phyloP scores from a whole-genome alignment of 2,888 invertebrate genomes.

The Catocala nupta region DNA sequence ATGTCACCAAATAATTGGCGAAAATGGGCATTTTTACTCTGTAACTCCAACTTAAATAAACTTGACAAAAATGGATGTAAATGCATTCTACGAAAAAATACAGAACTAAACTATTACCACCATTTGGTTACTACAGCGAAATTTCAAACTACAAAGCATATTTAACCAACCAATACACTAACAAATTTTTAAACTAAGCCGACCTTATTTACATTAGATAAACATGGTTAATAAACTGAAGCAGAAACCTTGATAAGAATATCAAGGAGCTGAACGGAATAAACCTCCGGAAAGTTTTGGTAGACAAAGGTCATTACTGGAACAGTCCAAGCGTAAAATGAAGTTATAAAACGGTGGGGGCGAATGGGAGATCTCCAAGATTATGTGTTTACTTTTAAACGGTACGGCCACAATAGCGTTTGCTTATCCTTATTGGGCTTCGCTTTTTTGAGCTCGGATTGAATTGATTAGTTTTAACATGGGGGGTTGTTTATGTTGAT shows the following conservation, averaged over 20 bases:
- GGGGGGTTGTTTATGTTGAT: neutral
- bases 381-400: constrained; percentile 59
- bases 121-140: too few relatives aligned
- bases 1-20: too few relatives aligned
- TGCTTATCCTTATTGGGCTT: constrained; percentile 19
- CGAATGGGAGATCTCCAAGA: constrained; percentile 44
- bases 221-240: constrained; percentile 43
- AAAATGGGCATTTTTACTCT: too few relatives aligned
- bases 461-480: constrained; percentile 1
- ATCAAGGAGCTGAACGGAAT: constrained; percentile 46
- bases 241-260: constrained; percentile 35
- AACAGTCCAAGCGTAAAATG: constrained; percentile 62
- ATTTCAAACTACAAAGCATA: too few relatives aligned
- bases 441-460: constrained; percentile 8
- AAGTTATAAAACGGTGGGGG: constrained; percentile 58
- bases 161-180: constrained; percentile 5
- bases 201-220: constrained; percentile 47
- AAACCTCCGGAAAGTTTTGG: constrained; percentile 48
- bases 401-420: constrained; percentile 43
- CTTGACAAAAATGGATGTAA: too few relatives aligned
- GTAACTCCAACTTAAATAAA: too few relatives aligned
- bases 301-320: constrained; percentile 58
- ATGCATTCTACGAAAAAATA: too few relatives aligned
- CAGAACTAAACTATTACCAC: too few relatives aligned
- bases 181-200: constrained; percentile 23